Evolutionary conservation across 2,888 invertebrate genomes (phyloP), one percentile per base, ranked within the genome.

Genomic region (Acheta domesticus): DNA sequence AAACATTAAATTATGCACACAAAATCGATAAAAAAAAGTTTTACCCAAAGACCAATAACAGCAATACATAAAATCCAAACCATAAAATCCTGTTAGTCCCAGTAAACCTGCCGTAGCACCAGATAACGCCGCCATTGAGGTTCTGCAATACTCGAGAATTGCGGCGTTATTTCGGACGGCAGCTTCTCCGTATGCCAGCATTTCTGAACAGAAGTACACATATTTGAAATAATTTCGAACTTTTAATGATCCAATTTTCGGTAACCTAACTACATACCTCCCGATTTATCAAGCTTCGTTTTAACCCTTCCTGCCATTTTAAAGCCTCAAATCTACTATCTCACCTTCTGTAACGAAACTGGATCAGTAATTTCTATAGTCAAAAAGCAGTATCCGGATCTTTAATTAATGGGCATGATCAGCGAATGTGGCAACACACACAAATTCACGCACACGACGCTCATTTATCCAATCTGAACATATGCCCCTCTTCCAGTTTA

Each of bases 21-120:
- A 11, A 73, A 48, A 49, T 21, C 21, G 21, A 48, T 49, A 48
- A 75, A 73, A 74, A 11, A 11, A 2, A 23, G 3, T 84, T 87
- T 87, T 86, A 90, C 90, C 94, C 97, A 98, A 79, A 98, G 89
- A 79, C 93, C 92, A 76, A 97, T 89, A 0, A 97, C 96, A 0
- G 96, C 93, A 84, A 97, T 62, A 98, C 92, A 85, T 98, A 98
- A 88, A 99, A 98, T 50, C 93, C 91, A 86, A 99, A 48, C 99
- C 99, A 84, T 96, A 92, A 48, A 98, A 89, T 62, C 96, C 95
- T 0, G 99, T 99, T 12, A 99, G 89, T 12, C 99, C 99, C 49
- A 99, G 90, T 79, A 99, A 92, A 82, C 99, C 99, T 84, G 98
- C 98, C 81, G 97, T 96, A 80, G 96, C 94, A 62, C 98, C 98